Conservation (phyloP, 2,888 invertebrate genomes). For the Antitype chi region DNA sequence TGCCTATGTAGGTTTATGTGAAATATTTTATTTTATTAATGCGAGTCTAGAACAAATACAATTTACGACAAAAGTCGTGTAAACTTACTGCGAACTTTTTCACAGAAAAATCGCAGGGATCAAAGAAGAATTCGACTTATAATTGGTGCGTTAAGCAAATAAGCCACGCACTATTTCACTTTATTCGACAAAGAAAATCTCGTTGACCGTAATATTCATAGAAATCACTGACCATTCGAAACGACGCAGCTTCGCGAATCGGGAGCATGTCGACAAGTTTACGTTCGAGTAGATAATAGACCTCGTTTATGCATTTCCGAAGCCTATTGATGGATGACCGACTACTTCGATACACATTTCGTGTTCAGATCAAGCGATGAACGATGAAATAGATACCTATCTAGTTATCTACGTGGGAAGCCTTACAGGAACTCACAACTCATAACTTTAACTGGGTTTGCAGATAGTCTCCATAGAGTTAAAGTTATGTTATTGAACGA, state of each 20-base stretch:
- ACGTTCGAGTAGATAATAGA: constrained; percentile 35
- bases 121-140: not conserved
- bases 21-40: too few relatives aligned
- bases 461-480: not conserved
- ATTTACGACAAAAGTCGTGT: not conserved
- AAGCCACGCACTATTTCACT: constrained; percentile 16
- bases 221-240: constrained; percentile 31
- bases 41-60: not conserved
- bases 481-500: constrained; percentile 6
- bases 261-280: constrained; percentile 42
- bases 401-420: constrained; percentile 24
- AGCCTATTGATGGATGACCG: constrained; percentile 43
- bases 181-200: constrained; percentile 21
- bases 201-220: constrained; percentile 29
- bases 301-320: constrained; percentile 36
- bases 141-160: constrained; percentile 26
- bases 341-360: constrained; percentile 37
- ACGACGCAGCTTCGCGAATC: constrained; percentile 31
- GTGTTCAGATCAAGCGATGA: constrained; percentile 9
- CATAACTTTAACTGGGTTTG: constrained; percentile 11
- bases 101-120: not conserved
- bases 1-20: too few relatives aligned
- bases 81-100: not conserved
- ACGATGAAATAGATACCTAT: constrained; percentile 17
- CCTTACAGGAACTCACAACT: constrained; percentile 42